Base-by-base conservation (phyloP, 2,797 vertebrate genomes). In the Gobionotothen gibberifrons region DNA sequence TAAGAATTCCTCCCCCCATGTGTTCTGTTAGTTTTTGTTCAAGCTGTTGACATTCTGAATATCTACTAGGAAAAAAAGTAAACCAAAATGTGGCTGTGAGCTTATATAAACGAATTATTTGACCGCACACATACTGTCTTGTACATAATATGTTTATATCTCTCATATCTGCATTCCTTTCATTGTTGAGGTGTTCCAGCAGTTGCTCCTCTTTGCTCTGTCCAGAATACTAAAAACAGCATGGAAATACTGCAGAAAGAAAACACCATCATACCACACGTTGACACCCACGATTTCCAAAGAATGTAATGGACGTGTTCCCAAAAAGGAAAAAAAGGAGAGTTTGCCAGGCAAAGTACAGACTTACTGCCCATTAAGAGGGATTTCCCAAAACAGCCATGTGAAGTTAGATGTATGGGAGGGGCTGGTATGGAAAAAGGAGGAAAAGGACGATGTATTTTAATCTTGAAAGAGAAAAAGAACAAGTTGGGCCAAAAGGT, bases 321-420 rank as follows among this genome's bases (percentile, higher is more conserved):
- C 90, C 86, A 87, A 90, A 90, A 85, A 81, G 78, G 80, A 48
- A 79, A 89, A 85, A 87, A 36, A 64, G 59, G 12, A n/a, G 49
- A 67, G 61, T 81, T 78, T 90, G 85, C 92, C 91, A 89, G 83
- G 78, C 87, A 87, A 76, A 87, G 82, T 79, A 83, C 84, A 88
- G 86, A 89, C 84, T 75, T 73, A 88, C 85, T 82, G 83, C 87
- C 81, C 78, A 87, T 92, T 91, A 85, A 77, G 78, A 90, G 79
- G 92, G 92, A 92, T 93, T 92, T 93, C 92, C 92, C 90, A 92
- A 90, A 89, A 88, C 85, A 90, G 81, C 63, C 75, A 82, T 89
- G 85, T 79, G 75, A 85, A 89, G 77, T 82, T 83, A 66, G 83
- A 91, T 47, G 57, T 85, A 87, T 82, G 88, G 76, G 85, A 85